Base-by-base conservation (phyloP, 2,888 invertebrate genomes). In the Watsonalla binaria region DNA sequence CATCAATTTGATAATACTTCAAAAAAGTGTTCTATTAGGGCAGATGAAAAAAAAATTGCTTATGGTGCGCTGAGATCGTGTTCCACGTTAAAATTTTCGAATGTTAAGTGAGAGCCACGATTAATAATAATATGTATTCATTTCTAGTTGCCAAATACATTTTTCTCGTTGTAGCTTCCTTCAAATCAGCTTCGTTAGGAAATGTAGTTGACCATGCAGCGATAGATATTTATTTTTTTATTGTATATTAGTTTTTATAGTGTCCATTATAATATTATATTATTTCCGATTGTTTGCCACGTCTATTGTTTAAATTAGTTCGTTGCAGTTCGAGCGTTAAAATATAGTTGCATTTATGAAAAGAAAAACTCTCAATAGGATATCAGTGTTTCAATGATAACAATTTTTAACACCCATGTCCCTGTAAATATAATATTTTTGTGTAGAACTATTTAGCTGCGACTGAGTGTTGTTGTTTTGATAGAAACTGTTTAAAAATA, bases 401-500 rank as follows among this genome's bases (percentile, higher is more conserved):
- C 65, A 58, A 64, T 65, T 73, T 66, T 66, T 63, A 66, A 72
- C 65, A 78, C 73, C 72, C 78, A 80, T 76, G 74, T 82, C 76
- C 81, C 85, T 90, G 87, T 90, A 90, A 88, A 90, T 85, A 84
- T 80, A 80, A 8, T 42, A 49, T 49, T 49, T 82, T 80, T 84
- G 80, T 87, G 87, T 82, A 86, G 84, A 86, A 83, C 76, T 81
- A 80, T 80, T 80, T 86, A 82, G 78, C 84, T 86, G 82, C 86
- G 86, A 88, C 87, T 87, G 87, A 86, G 85, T 84, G 86, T 84
- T 88, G 85, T 87, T 88, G 85, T 88, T 90, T 54, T 82, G 83
- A 88, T 89, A 87, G 83, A 85, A 86, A 88, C 88, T 90, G 88
- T 90, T n/a, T n/a, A n/a, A n/a, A n/a, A 90, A 84, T 86, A 86